Base-by-base conservation (phyloP, 2,888 invertebrate genomes). In the Phragmatobia fuliginosa region DNA sequence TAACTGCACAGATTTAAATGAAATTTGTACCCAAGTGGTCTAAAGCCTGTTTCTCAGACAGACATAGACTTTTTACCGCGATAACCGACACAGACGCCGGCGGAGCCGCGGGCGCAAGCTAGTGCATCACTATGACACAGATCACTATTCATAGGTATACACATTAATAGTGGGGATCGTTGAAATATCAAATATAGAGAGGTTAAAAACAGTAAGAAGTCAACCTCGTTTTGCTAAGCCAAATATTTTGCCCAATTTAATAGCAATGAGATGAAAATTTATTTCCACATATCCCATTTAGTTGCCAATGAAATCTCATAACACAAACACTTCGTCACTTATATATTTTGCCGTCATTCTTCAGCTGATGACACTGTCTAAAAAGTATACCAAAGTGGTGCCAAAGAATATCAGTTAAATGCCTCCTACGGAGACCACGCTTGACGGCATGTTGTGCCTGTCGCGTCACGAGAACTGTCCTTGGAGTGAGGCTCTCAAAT, bases 381-480 rank as follows among this genome's bases (percentile, higher is more conserved):
- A 78, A 76, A 73, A 74, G 67, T 72, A 71, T 68, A 68, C 71
- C 72, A 78, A 77, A 63, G 73, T 56, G 63, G 21, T 61, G 68
- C 66, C 68, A 74, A 78, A 80, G 73, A 70, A 73, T 71, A 75
- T 66, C 63, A 71, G 67, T 87, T 94, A 94, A 92, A 95, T 95
- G 95, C 94, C 95, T 88, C 95, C 95, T 64, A 94, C 94, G 89
- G 95, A 94, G 88, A 90, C 89, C 45, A 79, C 85, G 61, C 82
- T 83, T 70, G 92, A 91, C 88, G 94, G 94, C 92, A 96, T 96
- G 96, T 87, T 96, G 89, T 96, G 96, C 93, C 95, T 96, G 88
- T 95, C 96, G 86, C 93, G 96, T 84, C 96, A 96, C 90, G 95
- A 96, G 83, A 94, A 96, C 88, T 96, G 96, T 89, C 96, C 96